Evolutionary conservation across 2,113 vertebrate genomes (phyloP), one percentile per base, ranked within the genome.

Genomic region (Xyliphius kryptos): DNA sequence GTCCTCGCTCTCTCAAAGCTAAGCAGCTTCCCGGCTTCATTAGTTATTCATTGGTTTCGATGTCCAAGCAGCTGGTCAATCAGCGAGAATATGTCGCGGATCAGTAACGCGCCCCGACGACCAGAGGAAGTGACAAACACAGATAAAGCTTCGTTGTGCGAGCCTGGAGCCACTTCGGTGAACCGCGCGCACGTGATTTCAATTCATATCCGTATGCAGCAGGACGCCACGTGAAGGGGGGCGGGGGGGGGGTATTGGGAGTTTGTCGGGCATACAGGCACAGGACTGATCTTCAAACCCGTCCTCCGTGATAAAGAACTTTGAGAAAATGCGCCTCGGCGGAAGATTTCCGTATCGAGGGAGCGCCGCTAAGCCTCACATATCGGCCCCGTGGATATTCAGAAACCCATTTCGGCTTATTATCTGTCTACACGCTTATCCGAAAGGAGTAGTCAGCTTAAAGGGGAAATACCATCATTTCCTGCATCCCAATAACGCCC

Each of bases 1-100:
- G 17, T 73, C 37, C 51, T 54, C n/a, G n/a, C 44, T 55, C 54
- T 56, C 61, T 17, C 40, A 46, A 50, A 41, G 72, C 55, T 61
- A 65, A 70, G 52, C 66, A 57, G 60, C 74, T 74, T 77, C 56
- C 36, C 9, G 41, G 48, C 67, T 68, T 78, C 70, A 80, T 83
- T 76, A 77, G 58, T 64, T 80, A 81, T 81, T 80, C 75, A 79
- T 80, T 78, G 77, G 67, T 56, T 77, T 56, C 69, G 64, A 71
- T 73, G 65, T 79, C 71, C 21, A 21, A 78, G 78, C 79, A 81
- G 76, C 77, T 81, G 78, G 77, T 71, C 70, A 74, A 73, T 74
- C 72, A 74, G 59, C 64, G 70, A 69, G 66, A 68, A 68, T 76
- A 74, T 71, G 73, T 69, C 52, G 66, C 69, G 67, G 67, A 61